Base-by-base conservation (phyloP, 2,888 invertebrate species). In the Drosophila stalkeri region DNA sequence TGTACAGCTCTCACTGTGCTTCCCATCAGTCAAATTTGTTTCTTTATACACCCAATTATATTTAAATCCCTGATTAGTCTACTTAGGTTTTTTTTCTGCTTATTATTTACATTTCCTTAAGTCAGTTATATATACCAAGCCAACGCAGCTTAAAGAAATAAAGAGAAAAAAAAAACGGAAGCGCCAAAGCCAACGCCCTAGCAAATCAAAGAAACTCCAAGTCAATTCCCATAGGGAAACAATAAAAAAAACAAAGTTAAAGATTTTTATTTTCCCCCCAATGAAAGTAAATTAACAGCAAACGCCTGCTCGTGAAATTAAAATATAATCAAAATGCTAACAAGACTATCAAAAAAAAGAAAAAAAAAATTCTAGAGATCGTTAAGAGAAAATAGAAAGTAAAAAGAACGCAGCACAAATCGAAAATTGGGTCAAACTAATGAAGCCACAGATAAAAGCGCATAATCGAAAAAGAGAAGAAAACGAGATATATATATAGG, bases 301-400 rank as follows among this genome's bases (percentile, higher is more conserved):
- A 55, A 66, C 66, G 71, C 61, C 51, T 33, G 68, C 55, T 37
- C 20, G 70, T 71, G 73, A 18, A 74, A 71, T 59, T 54, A 72
- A 63, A 74, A 61, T 47, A 59, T 52, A 61, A 81, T 72, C 67
- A 54, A 72, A 68, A 66, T 64, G 65, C 73, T 72, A 71, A 76
- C 76, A 61, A 83, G 79, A 37, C 66, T 44, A 72, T 75, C 65
- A 68, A 74, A 64, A 52, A 35, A 33, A 27, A 27, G 6, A n/a
- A 31, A 49, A 31, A 8, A 5, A 23, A 52, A 72, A 86, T 86
- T 85, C 88, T 88, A 47, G 49, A 65, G 64, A 63, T 64, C 67
- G 54, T 79, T 66, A 80, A 73, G 77, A 75, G 73, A 88, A 86
- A 86, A 86, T 77, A 86, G 86, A 86, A 86, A 88, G 88, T 88